Percentiles rank a stretch among this genome's conserved stretches.
Conservation (phyloP, 2,888 invertebrate genomes). For the Cylindroiulus punctatus region DNA sequence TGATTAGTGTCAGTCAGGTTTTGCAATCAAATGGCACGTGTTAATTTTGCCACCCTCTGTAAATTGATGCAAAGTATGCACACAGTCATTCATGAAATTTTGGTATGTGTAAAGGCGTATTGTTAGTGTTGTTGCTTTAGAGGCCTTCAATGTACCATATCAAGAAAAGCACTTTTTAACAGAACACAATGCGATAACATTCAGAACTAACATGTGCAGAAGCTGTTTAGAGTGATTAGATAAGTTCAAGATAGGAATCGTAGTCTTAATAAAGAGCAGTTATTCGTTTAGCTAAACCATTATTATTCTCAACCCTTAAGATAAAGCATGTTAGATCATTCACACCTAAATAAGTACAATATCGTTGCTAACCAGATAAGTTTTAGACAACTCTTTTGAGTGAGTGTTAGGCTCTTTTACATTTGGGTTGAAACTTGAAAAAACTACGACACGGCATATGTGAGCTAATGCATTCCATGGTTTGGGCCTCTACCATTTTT, state of each 20-base stretch:
- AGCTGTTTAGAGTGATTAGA: no score
- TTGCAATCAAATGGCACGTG: no score
- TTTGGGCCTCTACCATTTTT: constrained; percentile 40
- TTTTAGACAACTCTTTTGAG: background rate
- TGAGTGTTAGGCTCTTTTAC: background rate
- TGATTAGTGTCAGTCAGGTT: no score
- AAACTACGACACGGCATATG: background rate
- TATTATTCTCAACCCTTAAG: no score
- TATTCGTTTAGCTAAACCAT: no score
- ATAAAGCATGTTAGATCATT: background rate
- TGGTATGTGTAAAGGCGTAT: background rate
- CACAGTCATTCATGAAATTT: background rate
- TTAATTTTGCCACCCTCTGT: background rate
- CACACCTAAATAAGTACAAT: background rate
- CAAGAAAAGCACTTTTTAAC: background rate
- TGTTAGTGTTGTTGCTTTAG: background rate
- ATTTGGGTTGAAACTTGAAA: background rate
- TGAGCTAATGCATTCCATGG: constrained; percentile 25
- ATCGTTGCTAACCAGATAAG: constrained; percentile 6
- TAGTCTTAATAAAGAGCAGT: no score
- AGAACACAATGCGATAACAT: background rate
- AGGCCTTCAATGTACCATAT: background rate
- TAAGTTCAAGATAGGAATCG: background rate
- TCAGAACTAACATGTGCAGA: no score
- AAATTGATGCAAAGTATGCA: background rate